Conservation (phyloP, 2,113 vertebrate species). For the Planiliza haematocheilus region DNA sequence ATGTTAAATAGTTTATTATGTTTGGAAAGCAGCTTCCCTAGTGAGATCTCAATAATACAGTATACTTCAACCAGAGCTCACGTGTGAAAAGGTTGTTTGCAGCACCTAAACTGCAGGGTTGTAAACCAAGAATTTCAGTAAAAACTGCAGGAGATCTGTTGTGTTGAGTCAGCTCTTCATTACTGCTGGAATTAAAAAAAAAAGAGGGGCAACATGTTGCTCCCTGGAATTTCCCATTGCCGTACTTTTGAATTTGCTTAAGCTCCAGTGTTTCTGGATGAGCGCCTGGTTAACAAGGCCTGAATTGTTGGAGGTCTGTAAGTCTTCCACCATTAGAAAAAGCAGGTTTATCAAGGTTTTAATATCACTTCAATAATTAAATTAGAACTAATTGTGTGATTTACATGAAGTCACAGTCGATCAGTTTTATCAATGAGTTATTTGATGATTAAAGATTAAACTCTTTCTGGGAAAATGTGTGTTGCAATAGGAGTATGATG, state of each 20-base stretch:
- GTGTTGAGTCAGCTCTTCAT: neutral
- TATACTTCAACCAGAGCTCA: too few relatives aligned
- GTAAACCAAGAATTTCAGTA: neutral
- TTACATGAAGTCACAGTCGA: neutral
- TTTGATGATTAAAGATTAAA: too few relatives aligned
- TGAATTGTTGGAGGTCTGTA: neutral
- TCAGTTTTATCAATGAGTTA: neutral
- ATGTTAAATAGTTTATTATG: too few relatives aligned
- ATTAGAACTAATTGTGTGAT: slow-evolving; percentile 7
- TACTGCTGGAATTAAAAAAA: neutral
- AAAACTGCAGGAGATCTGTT: neutral
- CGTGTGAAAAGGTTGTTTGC: neutral
- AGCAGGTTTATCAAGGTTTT: neutral
- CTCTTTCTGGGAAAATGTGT: too few relatives aligned
- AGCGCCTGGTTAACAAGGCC: neutral
- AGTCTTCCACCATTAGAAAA: neutral
- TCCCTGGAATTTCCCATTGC: neutral
- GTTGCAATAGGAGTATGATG: too few relatives aligned
- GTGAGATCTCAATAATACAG: too few relatives aligned
- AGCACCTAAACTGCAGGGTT: neutral
- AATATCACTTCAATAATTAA: neutral
- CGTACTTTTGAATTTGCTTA: neutral
- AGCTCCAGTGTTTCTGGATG: neutral
- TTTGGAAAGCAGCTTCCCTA: neutral
- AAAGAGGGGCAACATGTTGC: neutral